Base-by-base conservation (phyloP, 2,113 vertebrate genomes). In the Siniperca chuatsi region DNA sequence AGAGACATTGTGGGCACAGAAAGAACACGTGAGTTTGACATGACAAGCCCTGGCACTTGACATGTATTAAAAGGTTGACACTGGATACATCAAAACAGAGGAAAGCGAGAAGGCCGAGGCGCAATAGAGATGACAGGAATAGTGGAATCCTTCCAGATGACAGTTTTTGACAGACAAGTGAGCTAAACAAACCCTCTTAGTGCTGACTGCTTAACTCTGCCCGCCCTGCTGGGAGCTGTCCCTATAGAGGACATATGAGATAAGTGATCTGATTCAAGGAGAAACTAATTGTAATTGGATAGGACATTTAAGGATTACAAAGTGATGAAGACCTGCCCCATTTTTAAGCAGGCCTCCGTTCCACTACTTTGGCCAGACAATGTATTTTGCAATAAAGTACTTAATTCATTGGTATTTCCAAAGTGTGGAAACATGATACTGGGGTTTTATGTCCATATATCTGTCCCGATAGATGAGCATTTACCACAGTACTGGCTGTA, bases 31-130 rank as follows among this genome's bases (percentile, higher is more conserved):
- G 66, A 87, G 60, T 50, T 35, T 90, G 94, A 94, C 73, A 61
- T 4, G 78, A 92, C 90, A 75, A 75, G 77, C 65, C 75, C 46
- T 80, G 89, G 83, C 90, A 83, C 79, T 85, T 92, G 85, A 92
- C 89, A 77, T 74, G 77, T 60, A 50, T 64, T 93, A 89, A 95
- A 93, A 94, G 89, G 85, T 93, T 44, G 66, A 73, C 87, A 92
- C 86, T 79, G 87, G 87, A 78, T 81, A 79, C 60, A 88, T 93
- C 92, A 92, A 92, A 93, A 94, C 90, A 84, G 76, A 81, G 54
- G 60, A 67, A 84, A 78, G 20, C 21, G 84, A 90, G 82, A 79
- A 78, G 81, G 66, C 84, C 81, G 40, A 77, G 48, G 77, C 16
- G 84, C 44, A 78, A 58, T 68, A 60, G 73, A 81, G 62, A 69